Percentiles rank a stretch among this genome's conserved stretches.
Evolutionary conservation across 2,888 invertebrate species (phyloP).

Genomic region (Cheilosia soror): DNA sequence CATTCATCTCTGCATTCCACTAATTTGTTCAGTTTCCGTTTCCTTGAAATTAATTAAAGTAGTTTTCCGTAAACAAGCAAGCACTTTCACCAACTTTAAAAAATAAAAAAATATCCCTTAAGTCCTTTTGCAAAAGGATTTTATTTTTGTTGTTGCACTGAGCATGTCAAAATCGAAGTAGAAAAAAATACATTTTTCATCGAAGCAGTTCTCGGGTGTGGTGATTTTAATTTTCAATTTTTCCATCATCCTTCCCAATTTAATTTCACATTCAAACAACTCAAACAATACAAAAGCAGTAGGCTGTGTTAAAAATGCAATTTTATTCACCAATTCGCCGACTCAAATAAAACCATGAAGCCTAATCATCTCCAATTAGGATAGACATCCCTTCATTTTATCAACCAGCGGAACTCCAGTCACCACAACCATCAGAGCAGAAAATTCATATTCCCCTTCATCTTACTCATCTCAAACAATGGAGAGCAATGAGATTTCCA

Average conservation of each 20-base stretch:
- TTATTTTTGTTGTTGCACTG: slow-evolving; percentile 67
- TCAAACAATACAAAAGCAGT: not conserved
- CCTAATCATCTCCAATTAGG: not conserved
- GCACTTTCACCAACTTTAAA: slow-evolving; percentile 20
- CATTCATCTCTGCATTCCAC: not conserved
- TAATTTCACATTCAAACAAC: slow-evolving; percentile 32
- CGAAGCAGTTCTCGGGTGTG: slow-evolving; percentile 65
- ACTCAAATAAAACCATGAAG: slow-evolving; percentile 4
- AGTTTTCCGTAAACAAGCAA: not conserved
- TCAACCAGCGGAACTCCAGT: not conserved
- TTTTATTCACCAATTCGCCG: not conserved
- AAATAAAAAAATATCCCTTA: slow-evolving; percentile 55
- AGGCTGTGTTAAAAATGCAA: not conserved
- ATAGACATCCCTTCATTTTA: slow-evolving; percentile 10
- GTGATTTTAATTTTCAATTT: slow-evolving; percentile 62
- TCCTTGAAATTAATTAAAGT: not conserved
- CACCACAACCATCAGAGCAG: not conserved
- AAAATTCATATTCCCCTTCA: not conserved
- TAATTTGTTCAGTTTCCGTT: not conserved
- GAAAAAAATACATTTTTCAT: slow-evolving; percentile 35
- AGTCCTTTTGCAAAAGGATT: slow-evolving; percentile 32
- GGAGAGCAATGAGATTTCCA: slow-evolving; percentile 83
- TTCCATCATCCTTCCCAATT: slow-evolving; percentile 22
- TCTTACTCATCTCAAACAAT: slow-evolving; percentile 73
- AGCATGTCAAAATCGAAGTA: slow-evolving; percentile 68